Evolutionary conservation across 2,888 invertebrate genomes (phyloP).

Genomic region (Caradrina clavipalpis): DNA sequence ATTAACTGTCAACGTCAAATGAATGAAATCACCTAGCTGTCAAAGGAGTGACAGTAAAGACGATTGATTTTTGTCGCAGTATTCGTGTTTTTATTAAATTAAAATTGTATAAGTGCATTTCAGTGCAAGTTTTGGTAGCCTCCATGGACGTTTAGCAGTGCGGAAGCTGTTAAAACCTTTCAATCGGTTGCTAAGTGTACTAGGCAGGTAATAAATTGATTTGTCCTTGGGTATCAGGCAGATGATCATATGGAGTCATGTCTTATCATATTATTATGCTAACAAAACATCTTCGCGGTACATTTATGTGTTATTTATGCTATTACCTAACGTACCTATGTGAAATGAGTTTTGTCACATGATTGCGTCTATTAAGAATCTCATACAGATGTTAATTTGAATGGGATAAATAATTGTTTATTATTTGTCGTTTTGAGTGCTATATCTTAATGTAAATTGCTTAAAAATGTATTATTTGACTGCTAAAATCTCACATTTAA

Average conservation of each 20-base stretch:
- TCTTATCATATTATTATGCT: constrained; percentile 80
- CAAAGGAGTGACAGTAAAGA: constrained; percentile 48
- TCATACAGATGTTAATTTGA: neutral
- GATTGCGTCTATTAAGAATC: constrained; percentile 25
- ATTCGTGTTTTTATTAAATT: constrained; percentile 57
- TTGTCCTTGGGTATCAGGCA: constrained; percentile 71
- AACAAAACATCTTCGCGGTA: constrained; percentile 78
- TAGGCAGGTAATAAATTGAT: constrained; percentile 72
- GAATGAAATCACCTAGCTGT: constrained; percentile 53
- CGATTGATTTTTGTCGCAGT: constrained; percentile 63
- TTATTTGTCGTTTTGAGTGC: constrained; percentile 9
- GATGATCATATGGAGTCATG: constrained; percentile 63
- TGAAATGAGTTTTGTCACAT: constrained; percentile 42
- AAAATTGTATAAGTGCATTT: constrained; percentile 33
- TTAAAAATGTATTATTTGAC: neutral
- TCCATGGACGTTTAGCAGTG: constrained; percentile 62
- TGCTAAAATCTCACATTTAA: neutral
- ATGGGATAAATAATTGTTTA: constrained; percentile 26
- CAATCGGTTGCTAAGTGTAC: constrained; percentile 41
- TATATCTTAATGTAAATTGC: constrained; percentile 1
- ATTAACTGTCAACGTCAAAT: constrained; percentile 28
- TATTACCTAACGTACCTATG: constrained; percentile 51
- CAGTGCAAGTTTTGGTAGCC: constrained; percentile 32
- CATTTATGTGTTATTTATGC: constrained; percentile 63
- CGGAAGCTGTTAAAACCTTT: constrained; percentile 39